Base-by-base conservation (phyloP, 1,140 invertebrate species). In the Hycleus phaleratus region DNA sequence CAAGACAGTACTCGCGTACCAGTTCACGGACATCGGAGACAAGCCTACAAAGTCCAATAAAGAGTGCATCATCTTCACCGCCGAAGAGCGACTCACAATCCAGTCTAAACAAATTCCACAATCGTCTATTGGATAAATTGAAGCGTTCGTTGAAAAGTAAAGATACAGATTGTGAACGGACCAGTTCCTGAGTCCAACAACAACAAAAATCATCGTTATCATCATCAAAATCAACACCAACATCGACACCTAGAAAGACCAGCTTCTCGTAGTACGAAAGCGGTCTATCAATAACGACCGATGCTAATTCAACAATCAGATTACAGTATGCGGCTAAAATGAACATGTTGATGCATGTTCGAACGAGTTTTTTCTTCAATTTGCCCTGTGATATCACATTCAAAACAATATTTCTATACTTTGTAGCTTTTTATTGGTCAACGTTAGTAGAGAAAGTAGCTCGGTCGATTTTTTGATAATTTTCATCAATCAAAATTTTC, bases 41-140 rank as follows among this genome's bases (percentile, higher is more conserved):
- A 63, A 79, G 80, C 58, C 75, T 82, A 45, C 81, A 81, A 49
- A 80, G 79, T 26, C 74, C 69, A 62, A 74, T 69, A 64, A 82
- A 74, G 70, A 75, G 67, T 67, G 70, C 73, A 61, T 66, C 75
- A 66, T 81, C 77, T 63, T 83, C 82, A 50, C 81, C 83, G 38
- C 77, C 81, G 25, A 79, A 80, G 62, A 77, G 76, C 46, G 78
- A 77, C 47, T 72, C 80, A 70, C 56, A 78, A 12, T 81, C 76
- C 63, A 87, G 87, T 57, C 74, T 87, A 60, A 90, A 89, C 63
- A 91, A 91, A 76, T 91, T 93, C 73, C 88, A 91, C 79, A 85
- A 81, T 71, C 82, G 87, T 58, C 79, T 93, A 65, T 85, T 93
- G 59, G 88, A 92, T 72, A 90, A 90, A 74, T 73, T 93, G 66